Evolutionary conservation across 2,113 vertebrate genomes (phyloP), one percentile per base, ranked within the genome.

Genomic region (Paramisgurnus dabryanus): DNA sequence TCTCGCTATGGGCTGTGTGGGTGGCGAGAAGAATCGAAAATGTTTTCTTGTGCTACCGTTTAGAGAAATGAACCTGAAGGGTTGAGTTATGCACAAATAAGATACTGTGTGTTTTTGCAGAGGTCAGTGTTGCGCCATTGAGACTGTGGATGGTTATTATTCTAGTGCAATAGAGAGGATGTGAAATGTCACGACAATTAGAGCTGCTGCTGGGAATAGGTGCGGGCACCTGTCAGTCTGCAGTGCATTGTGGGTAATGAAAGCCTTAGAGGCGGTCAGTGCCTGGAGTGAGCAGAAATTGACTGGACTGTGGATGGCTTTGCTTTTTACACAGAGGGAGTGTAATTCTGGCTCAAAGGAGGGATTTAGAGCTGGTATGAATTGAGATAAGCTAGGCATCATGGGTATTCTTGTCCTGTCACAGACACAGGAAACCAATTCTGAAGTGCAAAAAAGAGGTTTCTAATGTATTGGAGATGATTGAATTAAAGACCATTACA

Each of bases 111-210:
- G 45, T 60, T 69, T 70, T 69, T 70, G 68, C 27, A 41, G 63
- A n/a, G 69, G 60, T 27, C 39, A 65, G 61, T 43, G 61, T 27
- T n/a, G 39, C 10, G 49, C 47, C 27, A 11, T 6, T 55, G 63
- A 74, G 49, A 58, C n/a, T 58, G 22, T 39, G 64, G 43, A 43
- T 39, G 64, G 40, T 75, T 68, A 71, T 69, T 66, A 75, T 79
- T 70, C 70, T 45, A 49, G 64, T 63, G 76, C 60, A 78, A 68
- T 43, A 39, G 11, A 68, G 50, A 79, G 17, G 70, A 79, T 67
- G 18, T 13, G 55, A 75, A 73, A 74, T 68, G 70, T 67, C 22
- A 73, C 22, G 55, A 22, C 70, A 79, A 71, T 81, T 81, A 50
- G 68, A 50, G 22, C 55, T 67, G 41, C 34, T 74, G 70, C 65